Conservation (phyloP, 1,140 invertebrate species). For the Apis florea region DNA sequence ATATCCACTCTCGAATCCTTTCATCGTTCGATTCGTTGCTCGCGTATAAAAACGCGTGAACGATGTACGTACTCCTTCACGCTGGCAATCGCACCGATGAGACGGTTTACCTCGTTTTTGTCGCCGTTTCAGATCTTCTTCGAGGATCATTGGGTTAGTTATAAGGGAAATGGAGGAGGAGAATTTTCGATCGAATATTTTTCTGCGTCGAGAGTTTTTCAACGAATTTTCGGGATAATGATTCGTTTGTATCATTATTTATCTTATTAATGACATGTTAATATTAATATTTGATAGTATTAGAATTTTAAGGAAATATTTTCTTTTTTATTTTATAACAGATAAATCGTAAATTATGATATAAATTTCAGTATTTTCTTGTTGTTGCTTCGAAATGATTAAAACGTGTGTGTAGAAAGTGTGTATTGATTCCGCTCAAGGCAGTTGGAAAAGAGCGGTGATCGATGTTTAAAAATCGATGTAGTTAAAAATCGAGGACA, state of each 20-base stretch:
- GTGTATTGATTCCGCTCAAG: not conserved
- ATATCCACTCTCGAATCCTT: constrained; percentile 49
- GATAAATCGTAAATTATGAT: too few species aligned
- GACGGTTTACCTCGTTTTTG: constrained; percentile 19
- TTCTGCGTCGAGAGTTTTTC: not conserved
- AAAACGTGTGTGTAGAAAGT: too few species aligned
- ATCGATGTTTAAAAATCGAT: constrained; percentile 7
- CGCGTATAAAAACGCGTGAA: constrained; percentile 19
- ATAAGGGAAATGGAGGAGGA: not conserved
- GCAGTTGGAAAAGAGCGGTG: not conserved
- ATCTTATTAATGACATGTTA: not conserved
- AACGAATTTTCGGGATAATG: not conserved
- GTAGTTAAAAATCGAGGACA: constrained; percentile 1
- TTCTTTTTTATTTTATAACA: too few species aligned
- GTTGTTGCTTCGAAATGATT: too few species aligned
- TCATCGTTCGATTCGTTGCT: constrained; percentile 30
- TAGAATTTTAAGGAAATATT: too few species aligned
- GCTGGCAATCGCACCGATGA: constrained; percentile 40
- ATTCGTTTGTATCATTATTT: not conserved
- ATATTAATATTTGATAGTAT: too few species aligned
- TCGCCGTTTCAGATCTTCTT: not conserved
- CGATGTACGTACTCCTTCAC: constrained; percentile 47
- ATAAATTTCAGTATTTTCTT: too few species aligned
- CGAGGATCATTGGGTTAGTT: not conserved
- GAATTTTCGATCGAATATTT: too few species aligned